phyloP scores from a whole-genome alignment of 2,888 invertebrate species.

The Limnephilus auricula region DNA sequence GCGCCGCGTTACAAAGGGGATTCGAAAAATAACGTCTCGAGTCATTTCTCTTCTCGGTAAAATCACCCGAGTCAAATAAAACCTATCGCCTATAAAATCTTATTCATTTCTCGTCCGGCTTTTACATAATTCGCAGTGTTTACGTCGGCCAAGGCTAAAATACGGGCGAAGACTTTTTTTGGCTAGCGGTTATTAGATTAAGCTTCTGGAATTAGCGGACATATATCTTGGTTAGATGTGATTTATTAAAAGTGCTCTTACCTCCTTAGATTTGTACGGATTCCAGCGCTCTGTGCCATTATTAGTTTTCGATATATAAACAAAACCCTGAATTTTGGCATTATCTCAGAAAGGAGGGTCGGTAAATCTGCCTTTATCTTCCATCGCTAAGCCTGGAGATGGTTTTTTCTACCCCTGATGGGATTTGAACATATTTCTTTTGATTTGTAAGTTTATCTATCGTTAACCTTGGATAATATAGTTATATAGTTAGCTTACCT shows the following conservation, averaged over 20 bases:
- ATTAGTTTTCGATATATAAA: constrained; percentile 53
- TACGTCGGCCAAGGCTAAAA: constrained; percentile 18
- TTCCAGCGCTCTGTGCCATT: constrained; percentile 25
- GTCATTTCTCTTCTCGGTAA: background rate
- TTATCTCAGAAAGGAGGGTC: constrained; percentile 53
- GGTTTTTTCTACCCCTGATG: constrained; percentile 53
- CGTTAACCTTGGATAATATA: background rate
- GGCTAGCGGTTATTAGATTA: constrained; percentile 52
- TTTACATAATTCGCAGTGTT: constrained; percentile 34
- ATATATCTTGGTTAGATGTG: constrained; percentile 51
- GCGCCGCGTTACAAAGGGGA: background rate
- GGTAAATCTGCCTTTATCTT: constrained; percentile 64
- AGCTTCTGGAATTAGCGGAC: constrained; percentile 43
- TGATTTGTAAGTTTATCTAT: constrained; percentile 12
- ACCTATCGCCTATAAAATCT: background rate
- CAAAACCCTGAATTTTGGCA: constrained; percentile 55
- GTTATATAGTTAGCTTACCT: too few species aligned
- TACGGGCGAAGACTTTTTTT: background rate
- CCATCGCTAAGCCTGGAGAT: constrained; percentile 59
- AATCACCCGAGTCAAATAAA: background rate
- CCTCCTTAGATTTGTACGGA: constrained; percentile 28
- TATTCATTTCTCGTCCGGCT: constrained; percentile 22
- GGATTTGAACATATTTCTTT: constrained; percentile 29
- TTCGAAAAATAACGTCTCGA: background rate
- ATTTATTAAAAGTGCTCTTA: constrained; percentile 53